Conservation (phyloP, 2,113 vertebrate genomes). For the Oriolus oriolus region DNA sequence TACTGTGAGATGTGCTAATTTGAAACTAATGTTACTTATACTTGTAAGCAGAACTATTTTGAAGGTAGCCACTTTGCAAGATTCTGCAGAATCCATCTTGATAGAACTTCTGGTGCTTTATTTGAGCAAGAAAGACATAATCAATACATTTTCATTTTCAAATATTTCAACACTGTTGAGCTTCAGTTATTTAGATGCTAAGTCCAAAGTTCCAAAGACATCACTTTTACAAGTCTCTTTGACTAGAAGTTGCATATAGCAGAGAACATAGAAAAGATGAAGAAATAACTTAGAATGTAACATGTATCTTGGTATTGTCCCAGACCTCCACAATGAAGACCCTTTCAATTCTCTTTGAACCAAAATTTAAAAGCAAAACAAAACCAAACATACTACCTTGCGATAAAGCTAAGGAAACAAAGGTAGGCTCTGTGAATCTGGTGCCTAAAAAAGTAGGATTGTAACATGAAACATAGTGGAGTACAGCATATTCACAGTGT, state of each 20-base stretch:
- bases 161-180: background rate
- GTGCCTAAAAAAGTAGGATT: background rate
- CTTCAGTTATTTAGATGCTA: background rate
- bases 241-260: background rate
- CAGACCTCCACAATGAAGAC: background rate
- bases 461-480: background rate
- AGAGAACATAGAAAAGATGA: background rate
- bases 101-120: background rate
- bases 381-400: background rate
- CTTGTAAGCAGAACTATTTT: background rate
- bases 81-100: background rate
- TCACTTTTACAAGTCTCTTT: background rate
- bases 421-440: background rate
- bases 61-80: background rate
- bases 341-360: background rate
- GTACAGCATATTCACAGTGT: background rate
- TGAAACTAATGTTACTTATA: slow-evolving; percentile 31
- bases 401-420: background rate
- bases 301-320: background rate
- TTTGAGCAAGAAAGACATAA: background rate
- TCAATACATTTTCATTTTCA: background rate
- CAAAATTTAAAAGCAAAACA: background rate
- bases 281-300: background rate
- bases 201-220: background rate
- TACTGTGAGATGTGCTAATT: slow-evolving; percentile 41